phyloP scores from a whole-genome alignment of 2,113 vertebrate species.

The Murina feae region DNA sequence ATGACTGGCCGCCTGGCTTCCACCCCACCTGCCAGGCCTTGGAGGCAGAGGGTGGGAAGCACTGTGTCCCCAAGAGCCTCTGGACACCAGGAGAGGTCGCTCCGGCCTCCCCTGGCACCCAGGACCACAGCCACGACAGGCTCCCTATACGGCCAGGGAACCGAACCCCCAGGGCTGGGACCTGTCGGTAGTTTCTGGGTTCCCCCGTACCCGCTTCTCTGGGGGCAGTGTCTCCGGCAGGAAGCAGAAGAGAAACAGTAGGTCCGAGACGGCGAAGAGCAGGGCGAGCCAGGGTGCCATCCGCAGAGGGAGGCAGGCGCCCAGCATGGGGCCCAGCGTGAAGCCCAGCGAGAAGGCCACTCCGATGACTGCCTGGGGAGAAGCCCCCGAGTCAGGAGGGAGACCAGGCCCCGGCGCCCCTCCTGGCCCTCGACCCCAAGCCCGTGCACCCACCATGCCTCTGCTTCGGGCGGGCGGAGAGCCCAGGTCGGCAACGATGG shows the following conservation, averaged over 20 bases:
- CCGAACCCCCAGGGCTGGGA: not conserved
- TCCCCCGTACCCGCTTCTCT: slow-evolving; percentile 84
- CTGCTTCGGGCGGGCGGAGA: slow-evolving; percentile 88
- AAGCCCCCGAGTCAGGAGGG: not conserved
- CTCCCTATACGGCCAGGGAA: not conserved
- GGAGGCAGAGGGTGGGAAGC: not conserved
- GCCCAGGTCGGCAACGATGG: slow-evolving; percentile 90
- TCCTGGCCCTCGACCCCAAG: accelerated
- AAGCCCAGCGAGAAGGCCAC: slow-evolving; percentile 96
- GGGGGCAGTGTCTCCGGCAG: slow-evolving; percentile 92
- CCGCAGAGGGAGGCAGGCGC: slow-evolving; percentile 88
- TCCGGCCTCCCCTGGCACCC: not conserved
- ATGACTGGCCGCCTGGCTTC: not conserved
- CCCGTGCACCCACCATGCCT: slow-evolving; percentile 89
- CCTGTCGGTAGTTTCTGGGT: not conserved
- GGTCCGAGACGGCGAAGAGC: slow-evolving; percentile 83
- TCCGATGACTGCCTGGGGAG: slow-evolving; percentile 92
- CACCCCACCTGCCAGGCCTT: not conserved
- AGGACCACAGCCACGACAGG: accelerated
- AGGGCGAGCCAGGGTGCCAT: slow-evolving; percentile 87
- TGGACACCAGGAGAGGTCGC: not conserved
- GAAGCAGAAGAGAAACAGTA: slow-evolving; percentile 89
- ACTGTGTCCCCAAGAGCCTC: not conserved
- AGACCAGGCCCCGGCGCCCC: not conserved
- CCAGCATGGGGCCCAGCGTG: slow-evolving; percentile 93